Base-by-base conservation (phyloP, 2,113 vertebrate genomes). In the Mesocricetus auratus region DNA sequence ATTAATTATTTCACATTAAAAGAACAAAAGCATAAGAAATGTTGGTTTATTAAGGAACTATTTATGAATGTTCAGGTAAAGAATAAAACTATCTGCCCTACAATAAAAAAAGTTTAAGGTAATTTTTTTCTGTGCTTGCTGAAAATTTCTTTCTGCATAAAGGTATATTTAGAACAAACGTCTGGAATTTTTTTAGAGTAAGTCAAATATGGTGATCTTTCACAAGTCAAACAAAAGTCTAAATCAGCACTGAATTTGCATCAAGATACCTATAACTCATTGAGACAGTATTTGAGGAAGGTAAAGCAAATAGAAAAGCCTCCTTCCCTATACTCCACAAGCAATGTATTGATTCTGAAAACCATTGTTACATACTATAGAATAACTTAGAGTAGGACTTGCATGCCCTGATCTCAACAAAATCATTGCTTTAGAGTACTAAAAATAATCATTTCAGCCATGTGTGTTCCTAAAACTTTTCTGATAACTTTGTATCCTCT, bases 41-140 rank as follows among this genome's bases (percentile, higher is more conserved):
- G 98, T 97, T 98, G 98, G 98, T 98, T 98, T 98, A 97, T 97
- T 98, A 98, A 98, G 98, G 98, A 98, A 98, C 98, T 98, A 98
- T 97, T 98, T 98, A 89, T 98, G 97, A 98, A 98, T 98, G 98
- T 98, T 98, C 98, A 97, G 96, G 98, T 98, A 98, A 98, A 98
- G 94, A 97, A 98, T 98, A 98, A 99, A 98, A 98, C 92, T 98
- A 98, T 98, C 98, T 98, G 98, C 99, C 98, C 98, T 98, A 98
- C 97, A 98, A 98, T 97, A 96, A 97, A 98, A 98, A 97, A 98
- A 97, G 98, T 98, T 98, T 94, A 45, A 15, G 7, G 19, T 45
- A 10, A 7, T 31, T 42, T 5, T 75, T 45, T 45, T 45, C 16
- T 45, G 26, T 42, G 36, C 47, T 64, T 64, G 26, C 26, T 85